These are phyloP conservation scores for Petrolisthes manimaculis DNA, from an alignment of 2,888 invertebrate species.

Conservation along the genomic window DNA sequence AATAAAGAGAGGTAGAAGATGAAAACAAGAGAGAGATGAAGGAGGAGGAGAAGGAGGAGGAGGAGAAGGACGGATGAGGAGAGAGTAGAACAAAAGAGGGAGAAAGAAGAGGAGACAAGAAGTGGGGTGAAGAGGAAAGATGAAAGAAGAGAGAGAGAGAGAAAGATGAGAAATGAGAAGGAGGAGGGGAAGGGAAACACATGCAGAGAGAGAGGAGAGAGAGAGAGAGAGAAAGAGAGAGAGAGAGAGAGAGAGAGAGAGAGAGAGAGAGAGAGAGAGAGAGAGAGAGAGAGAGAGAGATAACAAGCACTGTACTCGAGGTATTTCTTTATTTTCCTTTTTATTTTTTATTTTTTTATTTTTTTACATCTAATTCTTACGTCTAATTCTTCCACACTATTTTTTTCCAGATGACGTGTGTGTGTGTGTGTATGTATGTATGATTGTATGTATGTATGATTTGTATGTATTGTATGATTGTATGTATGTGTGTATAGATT, in stretches of 20 bases:
- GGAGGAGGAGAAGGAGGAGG: neutral
- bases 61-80: neutral
- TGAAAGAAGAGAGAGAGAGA: no score
- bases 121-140: no score
- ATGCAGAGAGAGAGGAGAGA: no score
- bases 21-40: neutral
- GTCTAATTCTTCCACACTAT: neutral
- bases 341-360: neutral
- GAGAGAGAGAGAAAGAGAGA: no score
- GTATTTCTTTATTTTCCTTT: neutral
- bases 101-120: no score
- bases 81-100: no score
- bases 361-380: neutral
- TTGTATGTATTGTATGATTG: neutral
- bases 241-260: no score
- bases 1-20: neutral
- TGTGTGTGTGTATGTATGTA: conserved; percentile 2
- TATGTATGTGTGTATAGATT: neutral
- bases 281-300: no score
- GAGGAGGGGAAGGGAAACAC: no score
- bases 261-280: no score
- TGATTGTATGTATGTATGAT: conserved; percentile 3
- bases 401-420: neutral
- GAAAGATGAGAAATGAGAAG: no score
- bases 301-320: no score